Evolutionary conservation across 2,113 vertebrate species (phyloP).

Genomic region (Hirundichthys speculiger): DNA sequence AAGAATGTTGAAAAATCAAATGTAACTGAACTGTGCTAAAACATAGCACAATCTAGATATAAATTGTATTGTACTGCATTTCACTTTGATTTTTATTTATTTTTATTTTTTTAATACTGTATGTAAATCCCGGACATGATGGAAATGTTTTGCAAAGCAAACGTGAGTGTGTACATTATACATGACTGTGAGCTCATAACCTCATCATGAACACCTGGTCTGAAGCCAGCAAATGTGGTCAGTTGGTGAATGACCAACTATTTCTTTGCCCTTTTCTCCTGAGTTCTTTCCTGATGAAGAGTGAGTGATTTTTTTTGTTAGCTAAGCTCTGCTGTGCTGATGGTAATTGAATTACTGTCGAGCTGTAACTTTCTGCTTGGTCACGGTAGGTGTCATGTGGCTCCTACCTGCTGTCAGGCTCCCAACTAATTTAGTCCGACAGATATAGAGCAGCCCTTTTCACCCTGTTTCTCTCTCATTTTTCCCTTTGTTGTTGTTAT

Average conservation of each 20-base stretch:
- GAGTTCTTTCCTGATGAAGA: conserved; percentile 67
- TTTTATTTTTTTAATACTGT: background rate
- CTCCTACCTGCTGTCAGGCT: conserved; percentile 61
- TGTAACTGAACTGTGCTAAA: no score
- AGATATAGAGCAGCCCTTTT: conserved; percentile 73
- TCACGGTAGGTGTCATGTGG: conserved; percentile 70
- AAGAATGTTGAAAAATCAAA: no score
- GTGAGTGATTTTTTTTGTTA: conserved; percentile 67
- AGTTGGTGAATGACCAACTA: conserved; percentile 63
- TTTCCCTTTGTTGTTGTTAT: conserved; percentile 67
- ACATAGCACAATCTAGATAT: no score
- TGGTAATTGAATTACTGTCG: conserved; percentile 63
- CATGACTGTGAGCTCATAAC: conserved; percentile 55
- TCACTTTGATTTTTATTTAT: no score
- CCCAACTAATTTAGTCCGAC: conserved; percentile 67
- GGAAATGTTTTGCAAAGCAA: background rate
- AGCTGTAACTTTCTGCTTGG: conserved; percentile 68
- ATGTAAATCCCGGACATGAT: background rate
- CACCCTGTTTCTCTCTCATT: conserved; percentile 61
- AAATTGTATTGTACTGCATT: no score
- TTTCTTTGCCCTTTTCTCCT: conserved; percentile 65
- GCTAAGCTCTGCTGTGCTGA: conserved; percentile 64
- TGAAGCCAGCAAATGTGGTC: conserved; percentile 69
- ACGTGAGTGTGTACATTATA: conserved; percentile 43
- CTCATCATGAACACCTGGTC: conserved; percentile 56